A percentile compares a stretch with the other conserved stretches of the same genome.
Conservation (phyloP, 2,113 vertebrate species). For the Indicator maculatus region DNA sequence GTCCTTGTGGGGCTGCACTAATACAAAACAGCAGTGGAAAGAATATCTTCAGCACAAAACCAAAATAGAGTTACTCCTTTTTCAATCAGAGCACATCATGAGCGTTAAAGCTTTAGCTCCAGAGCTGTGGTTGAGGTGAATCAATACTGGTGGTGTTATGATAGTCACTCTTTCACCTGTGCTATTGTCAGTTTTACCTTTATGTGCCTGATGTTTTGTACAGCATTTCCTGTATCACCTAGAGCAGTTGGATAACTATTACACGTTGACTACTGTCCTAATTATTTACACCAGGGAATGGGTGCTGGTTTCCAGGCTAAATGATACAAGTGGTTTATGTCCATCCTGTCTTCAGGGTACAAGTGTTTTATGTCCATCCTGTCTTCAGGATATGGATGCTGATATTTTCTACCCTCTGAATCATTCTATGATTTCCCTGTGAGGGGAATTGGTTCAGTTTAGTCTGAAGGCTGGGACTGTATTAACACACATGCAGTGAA, state of each 20-base stretch:
- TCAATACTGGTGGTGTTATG: not conserved
- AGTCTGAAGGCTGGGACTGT: not conserved
- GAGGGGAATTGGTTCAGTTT: not conserved
- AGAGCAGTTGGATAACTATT: not conserved
- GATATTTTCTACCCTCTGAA: not conserved
- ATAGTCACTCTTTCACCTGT: not conserved
- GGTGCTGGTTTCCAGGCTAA: not conserved
- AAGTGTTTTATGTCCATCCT: not conserved
- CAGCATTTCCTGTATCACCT: not conserved
- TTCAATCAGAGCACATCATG: not conserved
- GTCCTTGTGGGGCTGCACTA: not conserved
- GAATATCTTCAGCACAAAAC: not conserved
- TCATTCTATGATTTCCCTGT: not conserved
- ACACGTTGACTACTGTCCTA: not conserved
- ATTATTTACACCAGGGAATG: not conserved
- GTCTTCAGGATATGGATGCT: not conserved
- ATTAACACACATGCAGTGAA: not conserved
- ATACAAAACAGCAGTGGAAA: not conserved
- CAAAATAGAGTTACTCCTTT: not conserved
- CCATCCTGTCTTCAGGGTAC: not conserved
- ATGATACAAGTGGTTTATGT: not conserved
- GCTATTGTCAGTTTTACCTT: not conserved
- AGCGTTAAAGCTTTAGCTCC: not conserved
- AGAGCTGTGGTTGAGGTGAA: not conserved
- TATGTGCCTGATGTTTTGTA: not conserved